These are phyloP conservation scores for Ophion ventricosus DNA, from an alignment of 2,888 invertebrate species.

Conservation along the genomic window DNA sequence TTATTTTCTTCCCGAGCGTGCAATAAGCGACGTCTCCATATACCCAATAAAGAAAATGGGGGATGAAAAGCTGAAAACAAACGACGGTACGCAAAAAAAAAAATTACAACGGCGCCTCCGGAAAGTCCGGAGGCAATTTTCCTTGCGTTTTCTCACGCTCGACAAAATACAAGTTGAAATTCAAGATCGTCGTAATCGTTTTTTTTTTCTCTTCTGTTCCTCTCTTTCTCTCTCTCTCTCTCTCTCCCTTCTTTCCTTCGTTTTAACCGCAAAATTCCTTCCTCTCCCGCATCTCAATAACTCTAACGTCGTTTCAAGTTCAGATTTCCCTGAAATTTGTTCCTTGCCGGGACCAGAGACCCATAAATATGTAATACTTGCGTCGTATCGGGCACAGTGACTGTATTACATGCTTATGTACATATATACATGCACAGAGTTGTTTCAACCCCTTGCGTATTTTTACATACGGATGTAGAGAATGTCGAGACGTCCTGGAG, in stretches of 20 bases:
- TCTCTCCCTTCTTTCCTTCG: conserved; percentile 3
- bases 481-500: conserved; percentile 1
- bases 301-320: conserved; percentile 80
- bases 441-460: conserved; percentile 64
- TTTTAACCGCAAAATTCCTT: conserved; percentile 35
- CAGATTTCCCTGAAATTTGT: conserved; percentile 82
- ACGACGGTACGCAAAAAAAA: conserved; percentile 3
- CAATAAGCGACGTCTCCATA: conserved; percentile 38
- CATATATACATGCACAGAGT: conserved; percentile 33
- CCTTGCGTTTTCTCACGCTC: conserved; percentile 50
- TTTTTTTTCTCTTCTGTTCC: conserved; percentile 1
- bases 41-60: conserved; percentile 36
- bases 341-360: conserved; percentile 79
- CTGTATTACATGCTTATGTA: conserved; percentile 12
- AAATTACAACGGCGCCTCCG: conserved; percentile 27
- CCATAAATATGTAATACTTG: conserved; percentile 83
- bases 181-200: conserved; percentile 37
- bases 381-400: conserved; percentile 51
- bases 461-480: conserved; percentile 33
- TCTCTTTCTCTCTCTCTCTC: too few relatives aligned
- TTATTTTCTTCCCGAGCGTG: conserved; percentile 58
- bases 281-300: conserved; percentile 75
- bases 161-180: conserved; percentile 51
- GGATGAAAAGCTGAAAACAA: conserved; percentile 2
- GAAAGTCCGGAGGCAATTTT: conserved; percentile 57